Conservation (phyloP, 1,140 invertebrate species). For the Macrotrachela quadricornifera region DNA sequence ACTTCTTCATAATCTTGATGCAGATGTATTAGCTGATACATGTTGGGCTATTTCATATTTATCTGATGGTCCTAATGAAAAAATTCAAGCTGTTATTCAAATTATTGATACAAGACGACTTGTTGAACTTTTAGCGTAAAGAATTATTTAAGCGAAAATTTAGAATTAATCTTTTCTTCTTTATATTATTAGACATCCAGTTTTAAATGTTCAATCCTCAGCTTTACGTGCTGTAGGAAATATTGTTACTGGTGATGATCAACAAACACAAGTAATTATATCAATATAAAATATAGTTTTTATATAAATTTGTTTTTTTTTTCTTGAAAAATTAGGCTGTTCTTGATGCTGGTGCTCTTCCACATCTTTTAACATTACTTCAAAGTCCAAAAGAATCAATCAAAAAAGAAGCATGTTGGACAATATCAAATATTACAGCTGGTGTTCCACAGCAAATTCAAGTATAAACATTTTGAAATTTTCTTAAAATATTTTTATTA, state of each 20-base stretch:
- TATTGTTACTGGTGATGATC: conserved; percentile 89
- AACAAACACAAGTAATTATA: conserved; percentile 74
- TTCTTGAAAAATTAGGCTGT: conserved; percentile 37
- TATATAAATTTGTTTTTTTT: too few species aligned
- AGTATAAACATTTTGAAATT: too few species aligned
- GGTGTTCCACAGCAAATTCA: conserved; percentile 80
- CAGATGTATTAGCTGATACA: conserved; percentile 73
- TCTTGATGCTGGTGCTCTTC: conserved; percentile 57
- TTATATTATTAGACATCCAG: conserved; percentile 74
- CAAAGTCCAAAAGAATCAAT: conserved; percentile 52
- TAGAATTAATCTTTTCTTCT: conserved; percentile 78
- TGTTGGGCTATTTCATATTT: conserved; percentile 87
- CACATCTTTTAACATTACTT: conserved; percentile 58
- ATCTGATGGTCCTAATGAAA: conserved; percentile 87
- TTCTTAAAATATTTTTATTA: too few species aligned
- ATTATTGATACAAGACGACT: conserved; percentile 75
- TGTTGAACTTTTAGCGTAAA: conserved; percentile 77
- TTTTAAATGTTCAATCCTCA: conserved; percentile 81
- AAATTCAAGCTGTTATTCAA: conserved; percentile 91
- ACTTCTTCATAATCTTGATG: conserved; percentile 64
- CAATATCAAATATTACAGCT: conserved; percentile 88
- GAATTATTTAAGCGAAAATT: conserved; percentile 45
- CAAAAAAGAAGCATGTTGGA: conserved; percentile 91
- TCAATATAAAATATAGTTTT: conserved; percentile 64
- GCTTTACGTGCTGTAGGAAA: conserved; percentile 84